Base-by-base conservation (phyloP, 2,888 invertebrate genomes). In the Campopleginae sp. region DNA sequence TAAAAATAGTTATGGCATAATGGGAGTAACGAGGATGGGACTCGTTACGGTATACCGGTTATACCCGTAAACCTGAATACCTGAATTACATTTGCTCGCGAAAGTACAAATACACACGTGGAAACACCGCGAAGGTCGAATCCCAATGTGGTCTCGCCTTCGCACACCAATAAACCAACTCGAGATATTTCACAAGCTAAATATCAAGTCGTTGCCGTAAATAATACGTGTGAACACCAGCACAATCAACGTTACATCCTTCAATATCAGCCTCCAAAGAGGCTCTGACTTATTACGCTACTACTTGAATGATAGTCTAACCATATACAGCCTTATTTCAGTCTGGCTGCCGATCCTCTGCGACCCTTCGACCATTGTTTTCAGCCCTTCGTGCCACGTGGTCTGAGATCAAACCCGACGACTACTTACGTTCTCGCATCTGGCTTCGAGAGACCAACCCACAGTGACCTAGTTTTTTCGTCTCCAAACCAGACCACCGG, bases 1-100 rank as follows among this genome's bases (percentile, higher is more conserved):
- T 91, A 90, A 91, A 91, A 91, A 91, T 91, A 88, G 89, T 90
- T 88, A 89, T 87, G 85, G 90, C 86, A 90, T 91, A 91, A 91
- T 90, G 86, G 89, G 86, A 88, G 89, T 89, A 89, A 90, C 89
- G 87, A 90, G 87, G 86, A 88, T 75, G 74, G 85, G 86, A 88
- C 87, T 88, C 86, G 90, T 89, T 89, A 89, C 86, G 84, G 84
- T 86, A 86, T 88, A 87, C 88, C 84, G 87, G 85, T 86, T 88
- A 86, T 86, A 54, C 70, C 31, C 82, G 65, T 65, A 68, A 38
- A 71, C 65, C 81, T 83, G 83, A 86, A 86, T 83, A 71, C 65
- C 81, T 83, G 83, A 86, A 86, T 83, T 79, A 82, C 83, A 74
- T 70, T 76, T 63, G 58, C 38, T 38, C 65, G 71, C 70, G 61